Conservation (phyloP, 2,888 invertebrate genomes). For the Ceratothoa steindachneri region DNA sequence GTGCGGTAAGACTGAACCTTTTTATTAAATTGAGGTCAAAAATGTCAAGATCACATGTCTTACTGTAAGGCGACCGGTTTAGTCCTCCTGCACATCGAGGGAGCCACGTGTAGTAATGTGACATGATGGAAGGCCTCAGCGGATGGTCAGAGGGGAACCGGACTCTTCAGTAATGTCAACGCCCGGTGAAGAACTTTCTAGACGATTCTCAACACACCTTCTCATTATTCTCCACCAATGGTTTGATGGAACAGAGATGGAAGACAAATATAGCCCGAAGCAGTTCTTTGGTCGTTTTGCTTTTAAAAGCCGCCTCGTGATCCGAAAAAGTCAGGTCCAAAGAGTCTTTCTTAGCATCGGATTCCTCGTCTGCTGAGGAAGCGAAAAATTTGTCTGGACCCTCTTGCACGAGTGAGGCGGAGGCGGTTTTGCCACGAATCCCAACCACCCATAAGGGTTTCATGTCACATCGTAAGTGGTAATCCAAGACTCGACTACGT, state of each 20-base stretch:
- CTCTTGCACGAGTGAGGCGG: slow-evolving; percentile 30
- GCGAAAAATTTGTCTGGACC: slow-evolving; percentile 6
- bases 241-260: slow-evolving; percentile 79
- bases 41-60: slow-evolving; percentile 4
- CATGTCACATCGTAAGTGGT: neutral
- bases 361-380: slow-evolving; percentile 19
- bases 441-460: slow-evolving; percentile 18
- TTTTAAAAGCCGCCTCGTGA: slow-evolving; percentile 86
- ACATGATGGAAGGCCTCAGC: slow-evolving; percentile 21
- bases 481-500: too few species aligned
- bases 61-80: slow-evolving; percentile 4
- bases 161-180: slow-evolving; percentile 6
- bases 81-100: neutral
- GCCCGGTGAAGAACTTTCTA: neutral
- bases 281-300: slow-evolving; percentile 89
- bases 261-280: slow-evolving; percentile 86
- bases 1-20: neutral
- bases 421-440: slow-evolving; percentile 31
- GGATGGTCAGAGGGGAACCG: neutral
- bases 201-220: slow-evolving; percentile 65
- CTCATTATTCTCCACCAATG: slow-evolving; percentile 85
- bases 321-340: slow-evolving; percentile 66
- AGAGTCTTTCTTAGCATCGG: slow-evolving; percentile 21
- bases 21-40: neutral
- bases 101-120: slow-evolving; percentile 25